phyloP scores from a whole-genome alignment of 1,140 invertebrate genomes.

The Euura lappo region DNA sequence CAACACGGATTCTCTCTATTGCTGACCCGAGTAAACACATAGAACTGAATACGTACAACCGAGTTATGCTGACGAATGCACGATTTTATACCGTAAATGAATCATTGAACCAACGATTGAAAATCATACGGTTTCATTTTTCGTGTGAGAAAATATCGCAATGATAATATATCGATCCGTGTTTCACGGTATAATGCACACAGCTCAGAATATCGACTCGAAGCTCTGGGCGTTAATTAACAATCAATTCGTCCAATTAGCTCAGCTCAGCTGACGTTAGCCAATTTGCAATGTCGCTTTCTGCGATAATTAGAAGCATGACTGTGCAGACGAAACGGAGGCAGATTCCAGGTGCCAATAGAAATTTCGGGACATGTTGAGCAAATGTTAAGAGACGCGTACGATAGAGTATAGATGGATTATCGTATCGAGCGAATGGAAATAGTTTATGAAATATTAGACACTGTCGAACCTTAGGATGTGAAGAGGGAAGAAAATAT shows the following conservation, averaged over 20 bases:
- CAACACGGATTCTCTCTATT: background rate
- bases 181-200: too few species aligned
- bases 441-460: too few species aligned
- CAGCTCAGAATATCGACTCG: too few species aligned
- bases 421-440: too few species aligned
- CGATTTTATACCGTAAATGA: too few species aligned
- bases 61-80: background rate
- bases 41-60: background rate
- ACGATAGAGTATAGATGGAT: too few species aligned
- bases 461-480: too few species aligned
- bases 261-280: background rate
- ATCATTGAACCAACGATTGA: too few species aligned
- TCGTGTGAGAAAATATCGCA: too few species aligned
- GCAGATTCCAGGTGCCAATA: background rate
- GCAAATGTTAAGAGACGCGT: background rate
- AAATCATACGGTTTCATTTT: too few species aligned
- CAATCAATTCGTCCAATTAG: conserved; percentile 1
- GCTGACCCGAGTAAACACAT: background rate
- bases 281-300: background rate
- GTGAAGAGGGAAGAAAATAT: too few species aligned
- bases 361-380: background rate
- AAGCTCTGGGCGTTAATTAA: background rate
- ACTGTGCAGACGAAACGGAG: background rate
- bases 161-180: too few species aligned
- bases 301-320: background rate